These are phyloP conservation scores for Drosophila tristis DNA, from an alignment of 1,140 invertebrate species.

Conservation along the genomic window DNA sequence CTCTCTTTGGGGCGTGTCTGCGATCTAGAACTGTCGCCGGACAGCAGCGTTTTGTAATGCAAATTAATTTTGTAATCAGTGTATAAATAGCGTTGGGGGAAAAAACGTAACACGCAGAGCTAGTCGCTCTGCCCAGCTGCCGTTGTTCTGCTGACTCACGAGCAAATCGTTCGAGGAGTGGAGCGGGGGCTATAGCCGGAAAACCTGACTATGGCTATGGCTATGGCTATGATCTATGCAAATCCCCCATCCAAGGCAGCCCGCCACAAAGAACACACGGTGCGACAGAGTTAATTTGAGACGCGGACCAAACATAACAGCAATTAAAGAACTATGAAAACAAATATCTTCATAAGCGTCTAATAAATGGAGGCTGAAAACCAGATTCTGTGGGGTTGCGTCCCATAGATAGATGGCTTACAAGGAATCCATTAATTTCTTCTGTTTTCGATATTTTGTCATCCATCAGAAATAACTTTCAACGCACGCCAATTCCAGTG, in stretches of 20 bases:
- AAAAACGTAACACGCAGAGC: constrained; percentile 48
- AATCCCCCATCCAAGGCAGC: constrained; percentile 61
- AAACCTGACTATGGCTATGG: constrained; percentile 11
- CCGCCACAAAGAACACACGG: constrained; percentile 12
- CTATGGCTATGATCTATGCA: constrained; percentile 47
- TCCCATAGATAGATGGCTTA: constrained; percentile 41
- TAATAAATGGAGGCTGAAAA: constrained; percentile 69
- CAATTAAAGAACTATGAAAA: constrained; percentile 68
- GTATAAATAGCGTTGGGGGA: constrained; percentile 60
- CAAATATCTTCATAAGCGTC: constrained; percentile 69
- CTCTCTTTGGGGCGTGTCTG: constrained; percentile 45
- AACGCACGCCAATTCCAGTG: constrained; percentile 73
- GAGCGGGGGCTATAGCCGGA: not conserved
- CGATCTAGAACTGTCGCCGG: constrained; percentile 65
- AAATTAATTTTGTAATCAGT: constrained; percentile 72
- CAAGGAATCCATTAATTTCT: constrained; percentile 80
- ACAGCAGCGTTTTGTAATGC: constrained; percentile 64
- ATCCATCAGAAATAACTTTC: constrained; percentile 83
- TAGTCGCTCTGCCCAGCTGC: constrained; percentile 3
- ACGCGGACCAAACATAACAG: constrained; percentile 69
- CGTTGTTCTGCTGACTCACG: constrained; percentile 56
- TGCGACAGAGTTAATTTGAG: constrained; percentile 43
- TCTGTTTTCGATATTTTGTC: constrained; percentile 71
- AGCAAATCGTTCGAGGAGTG: constrained; percentile 10
- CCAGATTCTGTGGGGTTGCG: constrained; percentile 49